Evolutionary conservation across 2,888 invertebrate genomes (phyloP).

Genomic region (Odontomyia ornata): DNA sequence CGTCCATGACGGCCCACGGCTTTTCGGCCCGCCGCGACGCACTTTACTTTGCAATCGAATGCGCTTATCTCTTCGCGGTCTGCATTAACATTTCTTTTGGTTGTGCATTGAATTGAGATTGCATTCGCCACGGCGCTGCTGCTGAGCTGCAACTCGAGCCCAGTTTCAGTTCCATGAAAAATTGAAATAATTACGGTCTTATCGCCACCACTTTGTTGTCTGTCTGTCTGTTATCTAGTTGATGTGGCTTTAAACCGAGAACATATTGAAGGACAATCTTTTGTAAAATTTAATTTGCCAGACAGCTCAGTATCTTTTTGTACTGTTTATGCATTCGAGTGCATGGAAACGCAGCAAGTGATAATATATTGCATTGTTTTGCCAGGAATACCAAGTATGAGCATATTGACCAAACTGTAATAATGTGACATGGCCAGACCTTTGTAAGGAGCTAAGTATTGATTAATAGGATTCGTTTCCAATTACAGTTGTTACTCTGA

Average conservation of each 20-base stretch:
- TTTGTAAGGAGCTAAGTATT: too few relatives aligned
- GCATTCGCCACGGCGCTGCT: not conserved
- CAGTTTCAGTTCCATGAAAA: conserved; percentile 15
- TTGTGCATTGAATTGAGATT: conserved; percentile 13
- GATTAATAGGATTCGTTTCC: too few relatives aligned
- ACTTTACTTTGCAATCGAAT: not conserved
- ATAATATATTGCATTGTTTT: not conserved
- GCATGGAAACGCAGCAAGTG: too few relatives aligned
- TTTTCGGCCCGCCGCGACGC: not conserved
- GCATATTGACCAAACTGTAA: too few relatives aligned
- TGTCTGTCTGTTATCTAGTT: conserved; percentile 4
- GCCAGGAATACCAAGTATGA: not conserved
- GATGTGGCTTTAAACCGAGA: not conserved
- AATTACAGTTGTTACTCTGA: too few relatives aligned
- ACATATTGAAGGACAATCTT: conserved; percentile 25
- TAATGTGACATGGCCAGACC: too few relatives aligned
- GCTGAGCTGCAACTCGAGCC: not conserved
- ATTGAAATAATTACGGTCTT: conserved; percentile 26
- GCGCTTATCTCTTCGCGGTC: not conserved
- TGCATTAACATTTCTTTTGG: conserved; percentile 2
- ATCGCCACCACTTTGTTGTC: conserved; percentile 34
- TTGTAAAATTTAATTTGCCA: not conserved
- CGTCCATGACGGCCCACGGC: not conserved
- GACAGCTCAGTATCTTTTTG: not conserved
- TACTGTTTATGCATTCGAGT: not conserved